These are phyloP conservation scores for Rhingia campestris DNA, from an alignment of 2,888 invertebrate species.

Conservation along the genomic window DNA sequence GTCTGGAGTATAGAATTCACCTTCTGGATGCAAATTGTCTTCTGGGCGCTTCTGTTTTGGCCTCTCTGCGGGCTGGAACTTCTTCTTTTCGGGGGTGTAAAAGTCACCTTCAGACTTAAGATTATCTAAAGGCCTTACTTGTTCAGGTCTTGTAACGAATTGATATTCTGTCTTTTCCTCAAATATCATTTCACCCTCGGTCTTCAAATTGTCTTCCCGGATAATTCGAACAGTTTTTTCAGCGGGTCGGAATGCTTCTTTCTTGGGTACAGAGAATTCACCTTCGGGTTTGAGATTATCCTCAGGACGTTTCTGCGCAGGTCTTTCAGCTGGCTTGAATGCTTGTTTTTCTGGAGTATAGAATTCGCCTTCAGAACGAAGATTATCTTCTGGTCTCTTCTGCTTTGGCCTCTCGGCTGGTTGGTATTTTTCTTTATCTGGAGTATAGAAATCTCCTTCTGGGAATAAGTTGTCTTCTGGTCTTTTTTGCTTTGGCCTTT, in stretches of 20 bases:
- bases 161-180: slow-evolving; percentile 82
- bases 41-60: too few relatives aligned
- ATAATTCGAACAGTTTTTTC: slow-evolving; percentile 77
- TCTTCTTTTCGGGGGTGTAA: slow-evolving; percentile 80
- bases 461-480: slow-evolving; percentile 86
- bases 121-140: slow-evolving; percentile 83
- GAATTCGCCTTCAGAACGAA: slow-evolving; percentile 85
- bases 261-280: slow-evolving; percentile 84
- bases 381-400: slow-evolving; percentile 82
- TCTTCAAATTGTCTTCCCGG: slow-evolving; percentile 84
- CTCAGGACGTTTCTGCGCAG: slow-evolving; percentile 78
- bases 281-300: slow-evolving; percentile 84
- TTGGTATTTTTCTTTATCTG: slow-evolving; percentile 78
- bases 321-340: slow-evolving; percentile 81
- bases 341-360: slow-evolving; percentile 79
- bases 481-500: slow-evolving; percentile 84
- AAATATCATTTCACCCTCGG: slow-evolving; percentile 85
- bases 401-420: slow-evolving; percentile 83
- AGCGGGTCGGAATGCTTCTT: slow-evolving; percentile 82
- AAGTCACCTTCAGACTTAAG: slow-evolving; percentile 85
- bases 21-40: too few relatives aligned
- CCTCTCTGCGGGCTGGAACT: too few relatives aligned
- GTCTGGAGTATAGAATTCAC: too few relatives aligned
- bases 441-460: slow-evolving; percentile 83
- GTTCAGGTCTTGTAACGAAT: slow-evolving; percentile 80